Evolutionary conservation across 2,113 vertebrate species (phyloP), one percentile per base, ranked within the genome.

Genomic region (Sula dactylatra): DNA sequence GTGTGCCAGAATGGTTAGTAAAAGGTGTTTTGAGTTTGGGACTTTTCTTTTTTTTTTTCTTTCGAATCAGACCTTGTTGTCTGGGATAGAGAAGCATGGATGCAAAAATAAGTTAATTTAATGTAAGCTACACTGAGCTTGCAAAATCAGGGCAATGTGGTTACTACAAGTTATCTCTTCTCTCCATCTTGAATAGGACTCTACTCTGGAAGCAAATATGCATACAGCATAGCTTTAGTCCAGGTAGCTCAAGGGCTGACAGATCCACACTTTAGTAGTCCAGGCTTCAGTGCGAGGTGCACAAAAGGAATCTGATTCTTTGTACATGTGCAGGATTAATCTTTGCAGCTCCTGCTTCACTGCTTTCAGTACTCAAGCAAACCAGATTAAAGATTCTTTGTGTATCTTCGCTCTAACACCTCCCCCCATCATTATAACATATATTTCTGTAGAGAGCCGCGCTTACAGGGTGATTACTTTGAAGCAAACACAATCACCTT

Each of bases 221-320:
- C 10, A 10, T 1, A 7, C 4, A 10, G 38, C 1, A 0, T 36
- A 47, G 16, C 42, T 70, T 59, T 55, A 50, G 45, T n/a, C 31
- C 80, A 29, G 47, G 55, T 49, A 62, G 69, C n/a, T 78, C 80
- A 66, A n/a, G 72, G 32, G 47, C 45, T 59, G 71, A 31, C 26
- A 55, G 71, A 88, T 61, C 62, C 47, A 25, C 26, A 31, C 7
- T 7, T 80, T 2, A 24, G 45, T 24, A 31, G 20, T 26, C 26
- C 61, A 78, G 44, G 32, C 64, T 91, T 78, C 59, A 44, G 42
- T 42, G 49, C 21, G 40, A 52, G 49, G 21, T 70, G 69, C 61
- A 34, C 12, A 19, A 52, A 44, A 27, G 36, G 56, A 20, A 50
- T 45, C 61, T 65, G 61, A 76, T 27, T n/a, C 52, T 93, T 59